Evolutionary conservation across 2,888 invertebrate genomes (phyloP).

Genomic region (Xylota segnis): DNA sequence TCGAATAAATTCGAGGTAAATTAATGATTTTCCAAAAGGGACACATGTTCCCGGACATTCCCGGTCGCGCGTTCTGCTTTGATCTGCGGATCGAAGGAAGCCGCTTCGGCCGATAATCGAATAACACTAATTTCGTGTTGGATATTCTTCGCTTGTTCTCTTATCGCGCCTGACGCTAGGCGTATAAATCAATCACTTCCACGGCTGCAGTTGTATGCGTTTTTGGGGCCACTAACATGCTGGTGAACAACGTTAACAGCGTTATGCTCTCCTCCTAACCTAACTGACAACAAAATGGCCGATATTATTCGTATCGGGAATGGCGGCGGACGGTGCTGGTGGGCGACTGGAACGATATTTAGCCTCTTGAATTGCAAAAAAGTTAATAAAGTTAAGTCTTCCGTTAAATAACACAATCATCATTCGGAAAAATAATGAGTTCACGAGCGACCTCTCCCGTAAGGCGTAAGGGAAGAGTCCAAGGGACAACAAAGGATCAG

Average conservation of each 20-base stretch:
- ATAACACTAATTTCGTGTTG: slow-evolving; percentile 79
- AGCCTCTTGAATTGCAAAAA: slow-evolving; percentile 9
- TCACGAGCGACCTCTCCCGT: slow-evolving; percentile 60
- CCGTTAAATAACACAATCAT: slow-evolving; percentile 77
- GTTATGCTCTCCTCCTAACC: slow-evolving; percentile 40
- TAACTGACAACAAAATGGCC: slow-evolving; percentile 76
- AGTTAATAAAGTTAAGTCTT: slow-evolving; percentile 77
- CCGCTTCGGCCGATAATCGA: slow-evolving; percentile 73
- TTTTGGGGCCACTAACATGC: slow-evolving; percentile 49
- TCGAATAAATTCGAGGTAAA: slow-evolving; percentile 81
- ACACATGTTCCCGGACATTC: slow-evolving; percentile 80
- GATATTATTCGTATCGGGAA: slow-evolving; percentile 50
- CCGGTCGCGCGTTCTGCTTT: slow-evolving; percentile 72
- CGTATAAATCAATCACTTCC: slow-evolving; percentile 78
- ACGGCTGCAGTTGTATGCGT: slow-evolving; percentile 60
- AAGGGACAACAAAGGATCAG: slow-evolving; percentile 62
- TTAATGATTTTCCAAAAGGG: slow-evolving; percentile 81
- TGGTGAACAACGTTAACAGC: slow-evolving; percentile 48
- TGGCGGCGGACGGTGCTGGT: neutral
- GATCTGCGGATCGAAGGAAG: slow-evolving; percentile 75
- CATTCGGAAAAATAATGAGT: slow-evolving; percentile 74
- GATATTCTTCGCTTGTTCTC: slow-evolving; percentile 78
- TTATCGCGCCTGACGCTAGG: slow-evolving; percentile 77
- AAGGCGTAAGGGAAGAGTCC: slow-evolving; percentile 36
- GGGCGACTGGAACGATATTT: too few species aligned